A percentile compares a stretch with the other conserved stretches of the same genome.
Conservation (phyloP, 2,797 vertebrate species). For the Epinephelus awoara region DNA sequence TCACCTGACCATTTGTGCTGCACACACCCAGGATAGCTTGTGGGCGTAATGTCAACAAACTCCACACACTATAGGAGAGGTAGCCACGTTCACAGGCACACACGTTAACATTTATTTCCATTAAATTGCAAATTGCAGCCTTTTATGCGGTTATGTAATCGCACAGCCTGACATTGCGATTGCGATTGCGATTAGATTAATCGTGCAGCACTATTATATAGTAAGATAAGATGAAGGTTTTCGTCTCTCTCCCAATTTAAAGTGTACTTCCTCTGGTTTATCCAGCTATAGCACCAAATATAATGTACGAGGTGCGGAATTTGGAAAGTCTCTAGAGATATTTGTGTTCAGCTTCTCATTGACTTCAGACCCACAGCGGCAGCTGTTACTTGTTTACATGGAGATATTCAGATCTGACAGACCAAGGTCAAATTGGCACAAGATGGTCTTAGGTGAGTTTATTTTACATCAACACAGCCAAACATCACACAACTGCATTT, state of each 20-base stretch:
- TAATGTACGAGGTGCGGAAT: not conserved
- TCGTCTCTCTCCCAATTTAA: not conserved
- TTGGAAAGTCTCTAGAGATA: conserved; percentile 31
- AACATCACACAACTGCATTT: conserved; percentile 40
- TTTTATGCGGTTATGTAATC: too few relatives aligned
- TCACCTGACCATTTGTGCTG: too few relatives aligned
- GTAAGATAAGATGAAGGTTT: not conserved
- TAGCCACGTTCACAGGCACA: too few relatives aligned
- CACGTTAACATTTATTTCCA: too few relatives aligned
- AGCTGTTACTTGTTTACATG: conserved; percentile 59
- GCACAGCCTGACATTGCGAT: too few relatives aligned
- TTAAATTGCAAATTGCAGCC: too few relatives aligned
- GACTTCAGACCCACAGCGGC: conserved; percentile 42
- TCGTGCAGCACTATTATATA: too few relatives aligned
- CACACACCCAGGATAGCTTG: too few relatives aligned
- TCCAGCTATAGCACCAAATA: conserved; percentile 1
- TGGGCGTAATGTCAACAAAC: too few relatives aligned
- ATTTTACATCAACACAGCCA: conserved; percentile 31
- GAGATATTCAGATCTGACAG: conserved; percentile 47
- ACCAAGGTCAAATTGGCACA: conserved; percentile 52
- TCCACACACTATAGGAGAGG: too few relatives aligned
- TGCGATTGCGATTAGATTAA: too few relatives aligned
- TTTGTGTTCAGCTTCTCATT: conserved; percentile 42
- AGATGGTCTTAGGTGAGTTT: conserved; percentile 36
- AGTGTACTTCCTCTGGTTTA: not conserved